phyloP scores from a whole-genome alignment of 2,888 invertebrate genomes.

The Epirrita christyi region DNA sequence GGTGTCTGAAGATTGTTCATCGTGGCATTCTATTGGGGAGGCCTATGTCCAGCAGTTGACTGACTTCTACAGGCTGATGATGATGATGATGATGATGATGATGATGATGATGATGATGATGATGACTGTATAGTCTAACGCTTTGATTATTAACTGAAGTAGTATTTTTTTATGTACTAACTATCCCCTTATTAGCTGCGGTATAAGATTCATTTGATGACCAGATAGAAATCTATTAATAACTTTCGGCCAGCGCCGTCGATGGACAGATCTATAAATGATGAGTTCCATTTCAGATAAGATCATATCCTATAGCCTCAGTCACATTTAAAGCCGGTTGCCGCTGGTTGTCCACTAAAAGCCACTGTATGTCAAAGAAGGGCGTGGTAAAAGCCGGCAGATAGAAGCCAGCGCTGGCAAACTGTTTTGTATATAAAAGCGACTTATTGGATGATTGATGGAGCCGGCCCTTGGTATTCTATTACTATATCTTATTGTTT shows the following conservation, averaged over 20 bases:
- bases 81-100: too few species aligned
- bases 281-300: slow-evolving; percentile 84
- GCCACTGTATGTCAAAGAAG: too few species aligned
- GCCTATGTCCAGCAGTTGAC: too few species aligned
- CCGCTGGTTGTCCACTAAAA: background rate
- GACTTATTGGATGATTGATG: slow-evolving; percentile 73
- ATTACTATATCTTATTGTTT: slow-evolving; percentile 76
- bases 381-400: too few species aligned
- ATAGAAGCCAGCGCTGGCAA: background rate
- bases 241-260: slow-evolving; percentile 78
- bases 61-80: too few species aligned
- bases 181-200: slow-evolving; percentile 23
- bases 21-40: too few species aligned
- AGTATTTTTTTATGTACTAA: background rate
- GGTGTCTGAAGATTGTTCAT: too few species aligned
- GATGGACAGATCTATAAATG: slow-evolving; percentile 82
- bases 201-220: slow-evolving; percentile 75
- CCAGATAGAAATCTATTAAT: slow-evolving; percentile 83
- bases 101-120: too few species aligned
- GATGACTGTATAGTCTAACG: too few species aligned
- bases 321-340: background rate
- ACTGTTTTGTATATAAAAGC: slow-evolving; percentile 10
- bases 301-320: slow-evolving; percentile 72
- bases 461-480: slow-evolving; percentile 74
- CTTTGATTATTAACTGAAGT: too few species aligned